A percentile compares a stretch with the other conserved stretches of the same genome.
Conservation (phyloP, 2,888 invertebrate genomes). For the Plebejus anna region DNA sequence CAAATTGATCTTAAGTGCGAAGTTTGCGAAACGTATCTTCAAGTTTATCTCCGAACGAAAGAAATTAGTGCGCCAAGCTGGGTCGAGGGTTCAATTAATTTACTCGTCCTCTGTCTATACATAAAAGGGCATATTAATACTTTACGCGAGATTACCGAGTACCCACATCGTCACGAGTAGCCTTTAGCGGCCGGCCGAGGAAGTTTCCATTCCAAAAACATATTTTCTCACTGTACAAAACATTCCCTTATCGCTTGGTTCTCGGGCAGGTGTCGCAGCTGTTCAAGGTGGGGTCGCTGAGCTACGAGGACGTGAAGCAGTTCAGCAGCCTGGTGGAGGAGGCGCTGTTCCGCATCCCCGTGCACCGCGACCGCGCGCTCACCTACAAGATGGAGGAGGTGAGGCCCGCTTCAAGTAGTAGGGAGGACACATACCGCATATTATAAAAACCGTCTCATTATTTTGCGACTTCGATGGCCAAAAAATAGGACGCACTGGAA, state of each 20-base stretch:
- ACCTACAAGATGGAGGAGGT: slow-evolving; percentile 96
- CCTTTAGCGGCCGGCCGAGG: background rate
- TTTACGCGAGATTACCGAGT: too few relatives aligned
- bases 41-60: background rate
- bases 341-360: slow-evolving; percentile 90
- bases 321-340: slow-evolving; percentile 96
- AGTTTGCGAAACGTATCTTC: background rate
- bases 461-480: too few relatives aligned
- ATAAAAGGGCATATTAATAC: too few relatives aligned
- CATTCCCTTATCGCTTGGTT: background rate
- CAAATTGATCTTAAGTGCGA: background rate
- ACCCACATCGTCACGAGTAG: too few relatives aligned
- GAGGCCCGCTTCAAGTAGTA: slow-evolving; percentile 52
- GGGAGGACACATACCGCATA: too few relatives aligned
- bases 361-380: slow-evolving; percentile 92
- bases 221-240: too few relatives aligned
- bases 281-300: slow-evolving; percentile 95
- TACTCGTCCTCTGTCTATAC: too few relatives aligned
- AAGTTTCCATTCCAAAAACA: background rate
- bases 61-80: too few relatives aligned
- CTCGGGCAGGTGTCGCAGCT: slow-evolving; percentile 89
- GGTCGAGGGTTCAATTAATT: too few relatives aligned
- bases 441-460: too few relatives aligned
- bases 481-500: too few relatives aligned
- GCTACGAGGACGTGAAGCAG: slow-evolving; percentile 93